These are phyloP conservation scores for Drosophila punjabiensis DNA, from an alignment of 1,140 invertebrate genomes.

Conservation along the genomic window DNA sequence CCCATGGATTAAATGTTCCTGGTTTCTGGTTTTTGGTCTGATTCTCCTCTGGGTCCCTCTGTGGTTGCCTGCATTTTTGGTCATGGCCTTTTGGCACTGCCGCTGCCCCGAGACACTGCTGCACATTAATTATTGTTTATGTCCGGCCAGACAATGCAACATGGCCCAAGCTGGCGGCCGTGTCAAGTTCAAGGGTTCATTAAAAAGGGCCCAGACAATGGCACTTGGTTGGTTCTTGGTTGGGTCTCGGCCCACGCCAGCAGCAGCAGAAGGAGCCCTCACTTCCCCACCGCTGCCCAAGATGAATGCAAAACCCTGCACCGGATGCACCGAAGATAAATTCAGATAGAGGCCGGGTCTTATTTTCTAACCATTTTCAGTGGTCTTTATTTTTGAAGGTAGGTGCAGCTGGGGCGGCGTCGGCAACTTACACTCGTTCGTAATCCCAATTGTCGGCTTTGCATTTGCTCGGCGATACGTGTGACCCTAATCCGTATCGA, in stretches of 20 bases:
- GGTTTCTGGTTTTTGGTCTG: slow-evolving; percentile 9
- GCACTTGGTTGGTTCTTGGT: slow-evolving; percentile 11
- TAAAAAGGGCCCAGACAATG: slow-evolving; percentile 53
- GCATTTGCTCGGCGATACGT: slow-evolving; percentile 68
- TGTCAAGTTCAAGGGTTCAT: slow-evolving; percentile 82
- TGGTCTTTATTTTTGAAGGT: background rate
- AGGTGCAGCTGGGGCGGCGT: slow-evolving; percentile 33
- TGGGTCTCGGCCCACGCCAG: slow-evolving; percentile 22
- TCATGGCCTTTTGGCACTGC: slow-evolving; percentile 70
- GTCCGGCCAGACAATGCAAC: slow-evolving; percentile 71
- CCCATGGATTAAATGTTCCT: slow-evolving; percentile 5
- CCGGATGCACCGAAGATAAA: slow-evolving; percentile 54
- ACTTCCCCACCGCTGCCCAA: background rate
- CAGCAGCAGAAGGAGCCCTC: background rate
- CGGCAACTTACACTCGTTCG: slow-evolving; percentile 24
- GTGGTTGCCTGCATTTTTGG: slow-evolving; percentile 53
- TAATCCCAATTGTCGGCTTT: slow-evolving; percentile 78
- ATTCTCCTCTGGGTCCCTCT: slow-evolving; percentile 8
- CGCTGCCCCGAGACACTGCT: slow-evolving; percentile 47
- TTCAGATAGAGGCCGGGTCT: slow-evolving; percentile 31
- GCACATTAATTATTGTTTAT: slow-evolving; percentile 77
- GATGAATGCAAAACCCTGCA: slow-evolving; percentile 56
- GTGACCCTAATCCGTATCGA: slow-evolving; percentile 83
- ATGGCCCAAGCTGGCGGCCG: slow-evolving; percentile 59
- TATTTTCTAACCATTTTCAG: slow-evolving; percentile 47